Conservation (phyloP, 2,113 vertebrate species). For the Atlantisia rogersi region DNA sequence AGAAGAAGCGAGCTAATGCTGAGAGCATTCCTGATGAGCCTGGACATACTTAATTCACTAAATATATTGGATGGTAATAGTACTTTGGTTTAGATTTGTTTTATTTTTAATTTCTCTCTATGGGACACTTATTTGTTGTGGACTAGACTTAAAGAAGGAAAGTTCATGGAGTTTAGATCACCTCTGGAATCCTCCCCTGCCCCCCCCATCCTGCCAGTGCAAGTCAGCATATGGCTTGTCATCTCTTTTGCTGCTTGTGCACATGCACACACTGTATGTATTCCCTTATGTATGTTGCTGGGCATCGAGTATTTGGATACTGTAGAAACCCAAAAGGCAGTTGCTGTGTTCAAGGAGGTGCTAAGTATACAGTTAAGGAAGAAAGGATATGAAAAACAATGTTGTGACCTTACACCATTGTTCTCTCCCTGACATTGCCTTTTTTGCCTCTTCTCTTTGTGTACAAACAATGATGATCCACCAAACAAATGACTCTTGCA, state of each 20-base stretch:
- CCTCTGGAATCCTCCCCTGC: neutral
- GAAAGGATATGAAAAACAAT: neutral
- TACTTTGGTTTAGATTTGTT: neutral
- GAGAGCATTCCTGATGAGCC: neutral
- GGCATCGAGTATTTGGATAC: neutral
- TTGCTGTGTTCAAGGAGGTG: neutral
- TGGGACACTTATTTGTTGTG: neutral
- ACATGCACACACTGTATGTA: fast-evolving
- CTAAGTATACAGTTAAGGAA: neutral
- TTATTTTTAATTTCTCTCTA: neutral
- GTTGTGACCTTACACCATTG: neutral
- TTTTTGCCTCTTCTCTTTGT: neutral
- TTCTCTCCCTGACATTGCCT: neutral
- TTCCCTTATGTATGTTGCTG: neutral
- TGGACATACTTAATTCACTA: neutral
- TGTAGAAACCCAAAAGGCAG: neutral
- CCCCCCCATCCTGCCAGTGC: fast-evolving
- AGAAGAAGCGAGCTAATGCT: neutral
- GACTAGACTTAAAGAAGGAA: neutral
- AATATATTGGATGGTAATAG: neutral
- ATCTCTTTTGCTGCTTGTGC: neutral
- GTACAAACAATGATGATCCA: neutral
- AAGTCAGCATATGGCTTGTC: neutral
- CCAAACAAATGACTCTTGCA: neutral
- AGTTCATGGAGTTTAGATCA: neutral